Base-by-base conservation (phyloP, 2,888 invertebrate genomes). In the Cataglyphis livida region DNA sequence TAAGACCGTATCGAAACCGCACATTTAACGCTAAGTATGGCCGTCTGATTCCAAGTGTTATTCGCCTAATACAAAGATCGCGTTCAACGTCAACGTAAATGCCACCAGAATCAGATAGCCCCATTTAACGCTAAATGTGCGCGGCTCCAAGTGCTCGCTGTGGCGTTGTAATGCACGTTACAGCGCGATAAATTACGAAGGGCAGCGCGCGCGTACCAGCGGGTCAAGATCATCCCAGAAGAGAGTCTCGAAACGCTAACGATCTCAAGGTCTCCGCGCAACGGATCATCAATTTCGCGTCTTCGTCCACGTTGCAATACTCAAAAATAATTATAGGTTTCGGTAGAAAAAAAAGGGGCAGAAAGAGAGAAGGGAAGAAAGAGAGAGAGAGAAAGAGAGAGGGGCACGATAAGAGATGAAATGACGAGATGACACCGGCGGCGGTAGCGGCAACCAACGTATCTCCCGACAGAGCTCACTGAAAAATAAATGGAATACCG, bases 241-340 rank as follows among this genome's bases (percentile, higher is more conserved):
- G 15, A 65, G 38, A 51, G 12, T 18, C 28, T 25, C 25, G 51
- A 54, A 66, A 51, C 65, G 38, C 21, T 35, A 38, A 76, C 48
- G 51, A 54, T 66, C 68, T 51, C 51, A 51, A 70, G 81, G 38
- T 51, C n/a, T 7, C 48, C 74, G 65, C 44, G 74, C 57, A 62
- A 25, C 85, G 38, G 44, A 18, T 83, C 41, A 25, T 35, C 70
- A 41, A 9, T 48, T 35, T 62, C 51, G 66, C 75, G 75, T n/a
- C 35, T 66, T 54, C 66, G 44, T 38, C 87, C 88, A 88, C 89
- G 85, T 89, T 88, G 83, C 86, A 85, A 86, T 89, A 87, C 87
- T 88, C 88, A 83, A 82, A 76, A 89, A 91, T 92, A 92, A 92
- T 92, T 91, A 90, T 87, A 88, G 90, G 92, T 92, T 88, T 85